A percentile compares a stretch with the other conserved stretches of the same genome.
Conservation (phyloP, 1,140 invertebrate genomes). For the Ladona fulva region DNA sequence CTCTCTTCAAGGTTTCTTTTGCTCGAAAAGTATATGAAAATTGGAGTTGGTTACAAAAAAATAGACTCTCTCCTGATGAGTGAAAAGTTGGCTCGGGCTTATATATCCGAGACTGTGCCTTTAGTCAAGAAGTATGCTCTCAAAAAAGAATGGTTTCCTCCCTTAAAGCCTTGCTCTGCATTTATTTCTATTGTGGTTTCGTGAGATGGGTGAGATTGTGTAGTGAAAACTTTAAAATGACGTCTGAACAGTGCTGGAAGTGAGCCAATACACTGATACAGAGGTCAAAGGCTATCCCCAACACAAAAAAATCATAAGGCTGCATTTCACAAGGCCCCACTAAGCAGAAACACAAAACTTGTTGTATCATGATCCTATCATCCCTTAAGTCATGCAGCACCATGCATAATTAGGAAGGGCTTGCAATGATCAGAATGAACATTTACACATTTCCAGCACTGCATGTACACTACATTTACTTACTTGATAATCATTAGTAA, state of each 20-base stretch:
- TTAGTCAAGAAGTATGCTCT: conserved; percentile 5
- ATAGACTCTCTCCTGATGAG: conserved; percentile 4
- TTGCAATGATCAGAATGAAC: conserved; percentile 1
- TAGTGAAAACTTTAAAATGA: conserved; percentile 10
- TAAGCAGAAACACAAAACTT: neutral
- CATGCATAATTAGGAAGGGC: neutral
- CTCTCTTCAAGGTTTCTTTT: neutral
- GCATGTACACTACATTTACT: conserved; percentile 5
- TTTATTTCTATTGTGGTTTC: conserved; percentile 2
- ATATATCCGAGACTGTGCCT: conserved; percentile 4
- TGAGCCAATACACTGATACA: conserved; percentile 4
- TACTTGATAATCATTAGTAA: neutral
- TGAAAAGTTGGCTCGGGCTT: conserved; percentile 2
- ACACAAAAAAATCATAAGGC: neutral
- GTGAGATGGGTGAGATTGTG: neutral
- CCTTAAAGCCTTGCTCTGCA: neutral
- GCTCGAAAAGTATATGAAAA: neutral
- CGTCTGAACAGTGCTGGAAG: conserved; percentile 6
- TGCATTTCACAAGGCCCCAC: neutral
- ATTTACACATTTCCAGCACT: conserved; percentile 9
- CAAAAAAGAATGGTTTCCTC: neutral
- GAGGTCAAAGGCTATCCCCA: neutral
- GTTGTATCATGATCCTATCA: neutral
- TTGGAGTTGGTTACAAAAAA: neutral
- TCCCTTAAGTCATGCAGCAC: neutral